Evolutionary conservation across 2,113 vertebrate genomes (phyloP).

Genomic region (Phoxinus phoxinus): DNA sequence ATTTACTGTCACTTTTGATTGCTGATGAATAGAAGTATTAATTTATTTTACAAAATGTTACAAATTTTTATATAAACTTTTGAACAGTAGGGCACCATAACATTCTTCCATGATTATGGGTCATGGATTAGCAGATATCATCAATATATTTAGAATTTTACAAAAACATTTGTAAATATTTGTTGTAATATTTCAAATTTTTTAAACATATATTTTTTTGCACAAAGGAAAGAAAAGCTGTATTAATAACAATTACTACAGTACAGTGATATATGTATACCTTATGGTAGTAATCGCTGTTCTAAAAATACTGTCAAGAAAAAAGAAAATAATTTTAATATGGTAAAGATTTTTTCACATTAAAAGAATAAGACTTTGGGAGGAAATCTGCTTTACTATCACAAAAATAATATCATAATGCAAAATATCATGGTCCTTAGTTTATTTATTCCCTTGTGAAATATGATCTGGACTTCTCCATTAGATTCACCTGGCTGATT

Average conservation of each 20-base stretch:
- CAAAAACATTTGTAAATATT: too few species aligned
- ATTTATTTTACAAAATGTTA: background rate
- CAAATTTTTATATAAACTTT: background rate
- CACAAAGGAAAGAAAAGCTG: background rate
- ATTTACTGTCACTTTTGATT: background rate
- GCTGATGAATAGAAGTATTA: background rate
- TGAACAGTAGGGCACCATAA: too few species aligned
- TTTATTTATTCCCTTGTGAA: background rate
- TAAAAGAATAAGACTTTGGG: background rate
- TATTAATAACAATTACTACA: background rate
- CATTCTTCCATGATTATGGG: too few species aligned
- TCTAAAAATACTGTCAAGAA: background rate
- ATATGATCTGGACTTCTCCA: background rate
- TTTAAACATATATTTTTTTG: background rate
- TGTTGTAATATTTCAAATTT: background rate
- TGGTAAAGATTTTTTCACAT: too few species aligned
- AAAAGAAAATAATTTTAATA: background rate
- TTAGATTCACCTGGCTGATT: background rate
- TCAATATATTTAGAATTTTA: background rate
- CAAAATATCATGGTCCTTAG: background rate
- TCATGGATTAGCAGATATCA: background rate
- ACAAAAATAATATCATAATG: background rate
- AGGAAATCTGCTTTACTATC: background rate
- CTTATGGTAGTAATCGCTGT: background rate
- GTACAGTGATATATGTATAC: background rate